phyloP scores from a whole-genome alignment of 2,113 vertebrate species.

The Chlamydotis undulata region DNA sequence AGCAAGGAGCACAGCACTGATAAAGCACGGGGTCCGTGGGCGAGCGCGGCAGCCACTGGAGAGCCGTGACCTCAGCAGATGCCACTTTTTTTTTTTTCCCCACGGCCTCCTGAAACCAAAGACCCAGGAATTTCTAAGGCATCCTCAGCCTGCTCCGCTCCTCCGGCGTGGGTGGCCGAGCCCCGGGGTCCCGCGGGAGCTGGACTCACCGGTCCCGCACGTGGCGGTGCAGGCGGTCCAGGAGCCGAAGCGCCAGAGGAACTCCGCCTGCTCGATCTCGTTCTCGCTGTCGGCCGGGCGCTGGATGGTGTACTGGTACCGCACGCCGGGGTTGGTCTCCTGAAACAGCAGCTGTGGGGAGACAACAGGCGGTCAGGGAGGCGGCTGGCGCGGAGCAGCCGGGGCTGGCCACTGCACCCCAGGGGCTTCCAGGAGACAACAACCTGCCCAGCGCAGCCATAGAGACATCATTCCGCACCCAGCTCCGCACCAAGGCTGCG shows the following conservation, averaged over 20 bases:
- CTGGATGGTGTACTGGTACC: constrained; percentile 92
- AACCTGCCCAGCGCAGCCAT: fast-evolving
- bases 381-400: fast-evolving
- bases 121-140: background rate
- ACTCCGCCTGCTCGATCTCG: constrained; percentile 52
- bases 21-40: background rate
- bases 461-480: background rate
- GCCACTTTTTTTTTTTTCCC: fast-evolving
- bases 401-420: fast-evolving
- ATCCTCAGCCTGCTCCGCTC: fast-evolving
- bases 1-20: background rate
- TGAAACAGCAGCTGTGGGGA: constrained; percentile 89
- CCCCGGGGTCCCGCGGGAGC: fast-evolving
- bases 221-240: constrained; percentile 90
- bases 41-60: fast-evolving
- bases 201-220: constrained; percentile 84
- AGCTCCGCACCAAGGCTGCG: background rate
- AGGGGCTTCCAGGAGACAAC: background rate
- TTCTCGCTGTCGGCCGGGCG: constrained; percentile 58
- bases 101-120: background rate
- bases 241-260: constrained; percentile 88
- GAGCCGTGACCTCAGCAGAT: background rate
- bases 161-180: fast-evolving
- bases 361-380: fast-evolving
- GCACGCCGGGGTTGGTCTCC: constrained; percentile 89